Evolutionary conservation across 2,888 invertebrate species (phyloP).

Genomic region (Carabus problematicus): DNA sequence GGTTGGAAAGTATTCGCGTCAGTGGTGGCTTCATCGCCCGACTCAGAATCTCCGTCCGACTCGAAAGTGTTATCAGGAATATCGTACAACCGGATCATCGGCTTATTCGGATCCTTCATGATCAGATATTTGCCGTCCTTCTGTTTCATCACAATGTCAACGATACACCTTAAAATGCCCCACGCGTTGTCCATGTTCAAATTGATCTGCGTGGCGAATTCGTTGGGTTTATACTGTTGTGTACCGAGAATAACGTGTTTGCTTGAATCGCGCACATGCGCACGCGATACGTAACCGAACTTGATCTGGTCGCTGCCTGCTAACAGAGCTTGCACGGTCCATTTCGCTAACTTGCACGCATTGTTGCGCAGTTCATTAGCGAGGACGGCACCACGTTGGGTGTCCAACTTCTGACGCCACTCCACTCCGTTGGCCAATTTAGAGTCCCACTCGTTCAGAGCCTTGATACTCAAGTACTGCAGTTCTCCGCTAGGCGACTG

Average conservation of each 20-base stretch:
- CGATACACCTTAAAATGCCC: constrained; percentile 96
- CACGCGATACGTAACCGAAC: constrained; percentile 98
- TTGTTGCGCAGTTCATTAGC: constrained; percentile 99
- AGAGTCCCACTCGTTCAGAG: constrained; percentile 99
- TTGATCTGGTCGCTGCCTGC: constrained; percentile 98
- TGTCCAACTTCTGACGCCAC: constrained; percentile 97
- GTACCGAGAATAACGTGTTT: constrained; percentile 97
- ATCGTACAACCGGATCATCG: constrained; percentile 95
- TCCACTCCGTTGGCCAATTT: constrained; percentile 95
- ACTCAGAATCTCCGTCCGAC: constrained; percentile 92
- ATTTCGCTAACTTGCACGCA: constrained; percentile 99
- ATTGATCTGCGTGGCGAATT: constrained; percentile 98
- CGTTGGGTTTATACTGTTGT: constrained; percentile 97
- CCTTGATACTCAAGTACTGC: constrained; percentile 95
- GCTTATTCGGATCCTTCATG: constrained; percentile 99
- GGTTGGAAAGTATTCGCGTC: constrained; percentile 57
- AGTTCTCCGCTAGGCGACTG: constrained; percentile 86
- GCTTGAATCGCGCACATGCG: constrained; percentile 90
- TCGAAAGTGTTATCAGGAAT: constrained; percentile 99
- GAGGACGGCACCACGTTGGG: constrained; percentile 96
- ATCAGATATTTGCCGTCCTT: constrained; percentile 96
- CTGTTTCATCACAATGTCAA: constrained; percentile 96
- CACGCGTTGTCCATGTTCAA: constrained; percentile 99
- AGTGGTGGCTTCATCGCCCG: constrained; percentile 71
- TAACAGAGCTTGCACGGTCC: constrained; percentile 94